These are phyloP conservation scores for Bilobella aurantiaca DNA, from an alignment of 1,140 invertebrate genomes.

Conservation along the genomic window DNA sequence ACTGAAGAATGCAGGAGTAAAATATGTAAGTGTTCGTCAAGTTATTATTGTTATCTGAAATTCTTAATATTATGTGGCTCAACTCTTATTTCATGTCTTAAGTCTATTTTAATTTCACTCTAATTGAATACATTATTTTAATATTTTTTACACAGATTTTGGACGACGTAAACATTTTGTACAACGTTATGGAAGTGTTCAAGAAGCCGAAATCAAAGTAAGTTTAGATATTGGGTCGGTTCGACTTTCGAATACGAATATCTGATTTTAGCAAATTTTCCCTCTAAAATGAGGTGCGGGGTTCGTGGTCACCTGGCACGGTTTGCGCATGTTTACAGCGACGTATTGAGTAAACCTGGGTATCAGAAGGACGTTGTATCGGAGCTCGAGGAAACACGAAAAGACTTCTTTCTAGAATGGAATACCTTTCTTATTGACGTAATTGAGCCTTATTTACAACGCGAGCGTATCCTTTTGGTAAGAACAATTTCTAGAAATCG, in stretches of 20 bases:
- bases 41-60: too few species aligned
- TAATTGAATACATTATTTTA: not conserved
- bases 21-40: conserved; percentile 10
- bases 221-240: not conserved
- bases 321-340: not conserved
- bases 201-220: not conserved
- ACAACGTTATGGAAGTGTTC: not conserved
- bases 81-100: too few species aligned
- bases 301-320: not conserved
- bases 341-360: not conserved
- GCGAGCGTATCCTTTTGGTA: not conserved
- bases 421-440: not conserved
- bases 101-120: not conserved
- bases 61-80: too few species aligned
- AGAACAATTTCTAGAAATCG: not conserved
- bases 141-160: not conserved
- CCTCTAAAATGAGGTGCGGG: conserved; percentile 2
- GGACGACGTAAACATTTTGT: conserved; percentile 1
- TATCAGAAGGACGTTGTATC: not conserved
- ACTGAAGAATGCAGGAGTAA: not conserved
- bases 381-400: not conserved
- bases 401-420: not conserved
- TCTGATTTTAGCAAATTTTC: too few species aligned
- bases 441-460: not conserved
- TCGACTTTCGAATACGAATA: too few species aligned